Evolutionary conservation across 1,140 invertebrate genomes (phyloP), one percentile per base, ranked within the genome.

Genomic region (Melipona quadrifasciata): DNA sequence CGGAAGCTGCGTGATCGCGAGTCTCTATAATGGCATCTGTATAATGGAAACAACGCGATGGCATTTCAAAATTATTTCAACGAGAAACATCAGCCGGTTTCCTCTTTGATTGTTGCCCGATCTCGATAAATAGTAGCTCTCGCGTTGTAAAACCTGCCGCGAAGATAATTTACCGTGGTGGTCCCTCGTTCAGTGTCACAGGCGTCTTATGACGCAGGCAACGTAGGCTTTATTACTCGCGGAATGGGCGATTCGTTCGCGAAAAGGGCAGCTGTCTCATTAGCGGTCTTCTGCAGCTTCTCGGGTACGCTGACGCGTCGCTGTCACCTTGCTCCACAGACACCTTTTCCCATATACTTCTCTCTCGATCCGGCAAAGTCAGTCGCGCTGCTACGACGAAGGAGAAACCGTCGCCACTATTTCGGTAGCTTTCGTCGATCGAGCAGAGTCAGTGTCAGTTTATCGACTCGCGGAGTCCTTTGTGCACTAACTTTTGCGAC

Each of bases 251-350:
- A 90, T 90, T 91, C 90, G 86, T 73, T 87, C 68, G 85, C 73
- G 86, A 90, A 91, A 91, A 90, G 90, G 88, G 90, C 88, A 91
- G 88, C 89, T 89, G 89, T 90, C 89, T 91, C 90, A 91, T 90
- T 90, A 88, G 83, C 81, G 81, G 77, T 55, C n/a, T n/a, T 64
- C 55, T 55, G 73, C 19, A 61, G 51, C 79, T 82, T 53, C 84
- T 81, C 64, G 65, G 58, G 74, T 61, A 68, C 61, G 71, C 78
- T 79, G 84, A 82, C 84, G 80, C 79, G 84, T 76, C 72, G 53
- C 79, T 85, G 84, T 82, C 84, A 76, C 79, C 71, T 75, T 85
- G 68, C 55, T 71, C 84, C 84, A 61, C 47, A 82, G 84, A 81
- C 68, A 82, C 79, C 84, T 85, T 80, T 75, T 85, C 47, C 83